A percentile compares a stretch with the other conserved stretches of the same genome.
Conservation (phyloP, 1,140 invertebrate species). For the Pteromalus puparum region DNA sequence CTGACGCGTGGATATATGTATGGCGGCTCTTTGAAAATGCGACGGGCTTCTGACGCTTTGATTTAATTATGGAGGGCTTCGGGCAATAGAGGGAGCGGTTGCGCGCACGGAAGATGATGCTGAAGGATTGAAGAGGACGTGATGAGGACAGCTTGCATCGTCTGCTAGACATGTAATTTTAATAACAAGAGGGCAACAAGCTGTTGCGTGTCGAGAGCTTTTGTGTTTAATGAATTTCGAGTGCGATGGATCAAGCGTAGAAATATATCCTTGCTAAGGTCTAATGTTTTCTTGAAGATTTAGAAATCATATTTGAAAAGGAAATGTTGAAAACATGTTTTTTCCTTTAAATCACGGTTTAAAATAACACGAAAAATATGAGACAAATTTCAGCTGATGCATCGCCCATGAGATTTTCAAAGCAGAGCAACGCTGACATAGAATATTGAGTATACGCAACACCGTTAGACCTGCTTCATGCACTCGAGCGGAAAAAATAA, state of each 20-base stretch:
- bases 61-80: background rate
- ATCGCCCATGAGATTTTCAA: background rate
- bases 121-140: conserved; percentile 1
- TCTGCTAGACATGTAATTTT: background rate
- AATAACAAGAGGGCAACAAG: background rate
- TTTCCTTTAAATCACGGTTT: too few relatives aligned
- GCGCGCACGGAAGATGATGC: background rate
- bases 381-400: background rate
- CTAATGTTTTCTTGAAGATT: background rate
- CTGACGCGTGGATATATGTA: background rate
- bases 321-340: too few relatives aligned
- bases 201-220: background rate
- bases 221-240: background rate
- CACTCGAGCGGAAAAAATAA: background rate
- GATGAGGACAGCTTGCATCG: background rate
- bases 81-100: background rate
- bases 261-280: background rate
- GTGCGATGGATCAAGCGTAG: background rate
- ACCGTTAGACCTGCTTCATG: background rate
- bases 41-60: background rate
- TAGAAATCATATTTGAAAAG: too few relatives aligned
- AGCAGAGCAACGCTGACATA: too few relatives aligned
- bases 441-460: too few relatives aligned
- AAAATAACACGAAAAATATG: too few relatives aligned
- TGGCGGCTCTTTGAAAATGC: background rate